These are phyloP conservation scores for Erpobdella octoculata DNA, from an alignment of 2,888 invertebrate species.

Conservation along the genomic window DNA sequence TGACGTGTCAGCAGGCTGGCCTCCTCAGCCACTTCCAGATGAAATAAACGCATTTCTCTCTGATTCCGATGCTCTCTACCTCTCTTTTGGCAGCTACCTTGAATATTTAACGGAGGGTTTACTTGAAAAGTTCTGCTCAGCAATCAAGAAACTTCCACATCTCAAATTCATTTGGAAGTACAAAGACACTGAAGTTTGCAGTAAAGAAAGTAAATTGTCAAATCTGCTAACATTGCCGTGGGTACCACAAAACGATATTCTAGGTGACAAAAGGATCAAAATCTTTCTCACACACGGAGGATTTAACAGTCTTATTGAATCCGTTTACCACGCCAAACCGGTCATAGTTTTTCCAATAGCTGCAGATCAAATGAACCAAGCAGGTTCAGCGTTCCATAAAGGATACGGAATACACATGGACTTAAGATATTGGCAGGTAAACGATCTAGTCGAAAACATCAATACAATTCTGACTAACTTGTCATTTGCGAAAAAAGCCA, in stretches of 20 bases:
- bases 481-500: constrained; percentile 3
- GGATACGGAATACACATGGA: constrained; percentile 27
- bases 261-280: constrained; percentile 18
- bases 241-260: constrained; percentile 32
- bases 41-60: constrained; percentile 18
- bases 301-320: constrained; percentile 28
- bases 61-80: constrained; percentile 12
- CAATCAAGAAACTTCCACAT: constrained; percentile 8
- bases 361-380: constrained; percentile 28
- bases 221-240: constrained; percentile 24
- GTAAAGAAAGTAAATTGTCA: neutral
- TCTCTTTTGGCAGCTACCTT: constrained; percentile 32
- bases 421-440: constrained; percentile 19
- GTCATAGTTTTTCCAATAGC: constrained; percentile 28
- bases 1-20: constrained; percentile 21
- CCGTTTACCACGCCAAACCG: constrained; percentile 28
- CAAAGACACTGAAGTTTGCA: constrained; percentile 5
- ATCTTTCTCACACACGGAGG: constrained; percentile 30
- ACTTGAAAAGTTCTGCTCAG: constrained; percentile 25
- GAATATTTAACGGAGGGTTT: constrained; percentile 15
- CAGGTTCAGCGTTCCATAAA: constrained; percentile 2
- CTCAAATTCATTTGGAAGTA: constrained; percentile 26
- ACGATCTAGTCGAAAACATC: constrained; percentile 22
- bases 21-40: constrained; percentile 14
- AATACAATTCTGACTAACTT: neutral